Evolutionary conservation across 35 echinoderm and acorn worm species (phyloP).

Genomic region (Chiridota heheva): DNA sequence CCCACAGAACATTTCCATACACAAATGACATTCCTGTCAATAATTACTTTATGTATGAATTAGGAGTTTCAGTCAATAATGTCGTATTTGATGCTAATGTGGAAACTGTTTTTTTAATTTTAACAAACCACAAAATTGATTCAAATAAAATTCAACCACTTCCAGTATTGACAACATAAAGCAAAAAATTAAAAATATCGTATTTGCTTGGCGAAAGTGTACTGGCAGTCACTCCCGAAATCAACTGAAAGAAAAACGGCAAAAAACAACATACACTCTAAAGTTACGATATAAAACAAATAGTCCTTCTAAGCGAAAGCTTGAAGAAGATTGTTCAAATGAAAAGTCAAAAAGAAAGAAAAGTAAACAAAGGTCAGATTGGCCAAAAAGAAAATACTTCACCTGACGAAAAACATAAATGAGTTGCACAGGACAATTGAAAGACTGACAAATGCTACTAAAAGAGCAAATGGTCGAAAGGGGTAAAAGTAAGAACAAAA

Average conservation of each 20-base stretch:
- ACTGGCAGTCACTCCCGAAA: not conserved
- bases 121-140: not conserved
- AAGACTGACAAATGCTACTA: not conserved
- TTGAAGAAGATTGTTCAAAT: not conserved
- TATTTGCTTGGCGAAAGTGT: not conserved
- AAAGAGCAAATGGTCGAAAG: not conserved
- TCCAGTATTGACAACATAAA: not conserved
- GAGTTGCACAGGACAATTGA: not conserved
- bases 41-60: constrained; percentile 11
- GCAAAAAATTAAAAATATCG: not conserved
- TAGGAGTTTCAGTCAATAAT: not conserved
- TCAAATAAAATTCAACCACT: not conserved
- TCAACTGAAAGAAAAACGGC: not conserved
- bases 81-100: not conserved
- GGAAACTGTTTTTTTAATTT: not conserved
- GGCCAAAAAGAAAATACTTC: not conserved
- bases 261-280: not conserved
- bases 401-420: not conserved
- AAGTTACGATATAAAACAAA: constrained; percentile 12
- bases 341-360: not conserved
- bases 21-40: no score
- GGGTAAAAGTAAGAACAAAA: not conserved
- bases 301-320: not conserved
- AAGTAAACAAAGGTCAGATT: not conserved
- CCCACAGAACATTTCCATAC: no score